phyloP scores from a whole-genome alignment of 2,797 vertebrate genomes.

The Euphonia xanthogaster region DNA sequence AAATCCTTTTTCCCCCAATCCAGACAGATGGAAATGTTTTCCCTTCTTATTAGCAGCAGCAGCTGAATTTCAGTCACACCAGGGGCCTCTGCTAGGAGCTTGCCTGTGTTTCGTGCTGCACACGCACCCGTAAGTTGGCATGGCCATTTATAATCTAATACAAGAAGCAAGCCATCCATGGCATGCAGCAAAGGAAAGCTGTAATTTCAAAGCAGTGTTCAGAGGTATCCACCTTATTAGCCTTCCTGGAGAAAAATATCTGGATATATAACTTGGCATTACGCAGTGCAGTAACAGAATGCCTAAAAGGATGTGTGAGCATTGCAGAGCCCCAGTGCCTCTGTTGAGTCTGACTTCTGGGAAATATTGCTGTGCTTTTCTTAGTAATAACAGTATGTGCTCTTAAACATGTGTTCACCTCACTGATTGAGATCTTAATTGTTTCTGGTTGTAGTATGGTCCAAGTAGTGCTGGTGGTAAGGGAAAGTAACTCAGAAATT shows the following conservation, averaged over 20 bases:
- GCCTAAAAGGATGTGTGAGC: background rate
- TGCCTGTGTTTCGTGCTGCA: background rate
- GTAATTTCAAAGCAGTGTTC: background rate
- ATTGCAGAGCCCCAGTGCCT: background rate
- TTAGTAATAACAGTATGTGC: background rate
- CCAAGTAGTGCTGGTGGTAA: background rate
- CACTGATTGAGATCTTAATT: background rate
- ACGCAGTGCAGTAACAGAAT: background rate
- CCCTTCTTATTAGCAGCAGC: slow-evolving; percentile 34
- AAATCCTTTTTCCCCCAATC: slow-evolving; percentile 13
- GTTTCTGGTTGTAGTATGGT: background rate
- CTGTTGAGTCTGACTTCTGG: background rate
- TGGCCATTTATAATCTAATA: slow-evolving; percentile 41
- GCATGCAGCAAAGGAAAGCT: slow-evolving; percentile 8
- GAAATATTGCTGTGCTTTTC: background rate
- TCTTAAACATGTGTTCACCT: background rate
- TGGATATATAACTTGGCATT: background rate
- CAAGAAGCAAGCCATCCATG: slow-evolving; percentile 9
- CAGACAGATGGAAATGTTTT: slow-evolving; percentile 64
- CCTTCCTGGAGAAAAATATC: background rate
- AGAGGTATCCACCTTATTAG: background rate
- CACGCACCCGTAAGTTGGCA: background rate
- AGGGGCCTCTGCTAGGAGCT: slow-evolving; percentile 36
- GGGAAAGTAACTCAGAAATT: background rate
- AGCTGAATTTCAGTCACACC: slow-evolving; percentile 46